These are phyloP conservation scores for Hestina assimilis DNA, from an alignment of 1,140 invertebrate species.

Conservation along the genomic window DNA sequence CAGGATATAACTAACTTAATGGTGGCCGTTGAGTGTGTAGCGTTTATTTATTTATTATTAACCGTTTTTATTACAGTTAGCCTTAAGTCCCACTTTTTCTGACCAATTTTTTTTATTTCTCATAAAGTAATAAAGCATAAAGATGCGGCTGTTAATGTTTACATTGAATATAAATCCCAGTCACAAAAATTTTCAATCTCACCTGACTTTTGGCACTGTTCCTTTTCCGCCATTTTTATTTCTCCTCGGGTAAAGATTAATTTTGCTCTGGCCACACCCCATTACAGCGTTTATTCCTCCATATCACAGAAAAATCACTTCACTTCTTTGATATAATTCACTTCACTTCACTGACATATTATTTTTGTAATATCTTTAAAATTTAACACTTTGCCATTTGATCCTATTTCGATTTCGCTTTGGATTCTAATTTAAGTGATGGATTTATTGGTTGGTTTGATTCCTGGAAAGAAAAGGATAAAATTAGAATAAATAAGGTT, in stretches of 20 bases:
- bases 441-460: constrained; percentile 17
- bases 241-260: constrained; percentile 74
- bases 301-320: constrained; percentile 8
- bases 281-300: constrained; percentile 13
- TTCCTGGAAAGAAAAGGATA: constrained; percentile 30
- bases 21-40: too few species aligned
- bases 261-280: constrained; percentile 78
- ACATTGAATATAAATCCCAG: background rate
- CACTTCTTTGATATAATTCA: background rate
- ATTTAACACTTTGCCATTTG: constrained; percentile 21
- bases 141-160: too few species aligned
- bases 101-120: too few species aligned
- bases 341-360: constrained; percentile 1
- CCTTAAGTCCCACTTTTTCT: too few species aligned
- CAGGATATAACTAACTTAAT: too few species aligned
- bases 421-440: constrained; percentile 4
- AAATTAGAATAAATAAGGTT: background rate
- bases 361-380: background rate
- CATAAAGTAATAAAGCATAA: too few species aligned
- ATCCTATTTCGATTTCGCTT: constrained; percentile 13
- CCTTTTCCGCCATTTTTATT: constrained; percentile 75
- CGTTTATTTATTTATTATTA: too few species aligned
- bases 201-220: constrained; percentile 77
- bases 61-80: too few species aligned
- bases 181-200: constrained; percentile 2